Conservation (phyloP, 2,888 invertebrate species). For the Sarcophaga variegata region DNA sequence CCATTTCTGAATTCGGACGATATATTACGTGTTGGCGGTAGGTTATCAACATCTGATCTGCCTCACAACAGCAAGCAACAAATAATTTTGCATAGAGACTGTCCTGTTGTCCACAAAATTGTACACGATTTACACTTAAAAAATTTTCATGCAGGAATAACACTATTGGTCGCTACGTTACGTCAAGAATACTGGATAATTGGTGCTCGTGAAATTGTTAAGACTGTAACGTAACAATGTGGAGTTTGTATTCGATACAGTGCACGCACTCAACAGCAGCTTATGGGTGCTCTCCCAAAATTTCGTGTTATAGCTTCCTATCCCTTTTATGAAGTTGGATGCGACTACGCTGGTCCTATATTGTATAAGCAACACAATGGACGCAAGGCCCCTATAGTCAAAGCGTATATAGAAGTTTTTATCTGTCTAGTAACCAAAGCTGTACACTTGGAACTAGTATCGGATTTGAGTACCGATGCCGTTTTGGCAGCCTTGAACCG, state of each 20-base stretch:
- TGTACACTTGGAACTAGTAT: constrained; percentile 2
- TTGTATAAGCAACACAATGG: constrained; percentile 28
- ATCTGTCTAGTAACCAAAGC: constrained; percentile 3
- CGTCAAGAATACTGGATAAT: constrained; percentile 15
- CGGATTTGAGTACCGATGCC: constrained; percentile 15
- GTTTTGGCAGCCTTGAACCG: constrained; percentile 10
- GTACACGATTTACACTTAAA: background rate
- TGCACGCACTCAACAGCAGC: constrained; percentile 1
- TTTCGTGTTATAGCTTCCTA: constrained; percentile 25
- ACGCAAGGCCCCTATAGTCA: constrained; percentile 6
- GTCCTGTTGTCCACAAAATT: constrained; percentile 7
- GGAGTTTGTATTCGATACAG: constrained; percentile 19
- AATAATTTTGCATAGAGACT: constrained; percentile 14
- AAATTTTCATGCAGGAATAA: constrained; percentile 19
- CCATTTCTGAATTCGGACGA: background rate
- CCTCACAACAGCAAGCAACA: background rate
- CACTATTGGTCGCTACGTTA: background rate
- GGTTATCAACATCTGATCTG: background rate
- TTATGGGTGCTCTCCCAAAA: constrained; percentile 29
- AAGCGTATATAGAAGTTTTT: constrained; percentile 5
- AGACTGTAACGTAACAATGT: background rate
- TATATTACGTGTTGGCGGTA: background rate
- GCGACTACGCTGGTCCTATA: constrained; percentile 51
- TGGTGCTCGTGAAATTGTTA: constrained; percentile 4
- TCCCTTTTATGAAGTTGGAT: constrained; percentile 45